Evolutionary conservation across 2,797 vertebrate genomes (phyloP).

Genomic region (Brachyalestes nurse): DNA sequence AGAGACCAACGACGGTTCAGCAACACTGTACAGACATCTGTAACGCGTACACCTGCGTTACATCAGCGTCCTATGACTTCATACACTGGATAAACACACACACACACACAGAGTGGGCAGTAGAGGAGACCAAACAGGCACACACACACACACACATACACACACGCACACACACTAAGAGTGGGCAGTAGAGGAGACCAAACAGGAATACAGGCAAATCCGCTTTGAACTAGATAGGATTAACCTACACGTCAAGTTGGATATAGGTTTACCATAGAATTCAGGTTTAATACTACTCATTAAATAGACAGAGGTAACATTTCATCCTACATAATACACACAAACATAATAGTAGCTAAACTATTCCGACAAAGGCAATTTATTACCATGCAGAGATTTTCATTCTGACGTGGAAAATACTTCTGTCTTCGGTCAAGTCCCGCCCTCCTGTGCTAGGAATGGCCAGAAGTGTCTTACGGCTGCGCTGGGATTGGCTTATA

Average conservation of each 20-base stretch:
- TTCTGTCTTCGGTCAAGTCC: background rate
- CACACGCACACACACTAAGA: no score
- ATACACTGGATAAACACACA: background rate
- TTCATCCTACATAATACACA: background rate
- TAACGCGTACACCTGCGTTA: background rate
- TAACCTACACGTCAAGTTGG: background rate
- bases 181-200: no score
- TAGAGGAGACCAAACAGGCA: constrained; percentile 2
- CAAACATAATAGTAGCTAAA: background rate
- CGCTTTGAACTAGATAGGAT: constrained; percentile 19
- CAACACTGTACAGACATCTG: background rate
- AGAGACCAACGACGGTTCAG: background rate
- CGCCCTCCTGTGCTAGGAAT: background rate
- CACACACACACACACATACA: background rate
- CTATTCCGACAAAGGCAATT: background rate
- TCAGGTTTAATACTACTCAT: no score
- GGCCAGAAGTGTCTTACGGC: background rate
- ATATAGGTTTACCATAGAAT: no score
- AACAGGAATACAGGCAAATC: constrained; percentile 13
- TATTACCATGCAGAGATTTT: background rate
- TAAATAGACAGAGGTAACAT: no score
- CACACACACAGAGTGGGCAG: background rate
- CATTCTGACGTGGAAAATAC: background rate
- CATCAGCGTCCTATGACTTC: background rate
- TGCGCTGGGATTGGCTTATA: background rate